Percentiles rank a stretch among this genome's conserved stretches.
Evolutionary conservation across 2,797 vertebrate genomes (phyloP).

Genomic region (Alauda arvensis): DNA sequence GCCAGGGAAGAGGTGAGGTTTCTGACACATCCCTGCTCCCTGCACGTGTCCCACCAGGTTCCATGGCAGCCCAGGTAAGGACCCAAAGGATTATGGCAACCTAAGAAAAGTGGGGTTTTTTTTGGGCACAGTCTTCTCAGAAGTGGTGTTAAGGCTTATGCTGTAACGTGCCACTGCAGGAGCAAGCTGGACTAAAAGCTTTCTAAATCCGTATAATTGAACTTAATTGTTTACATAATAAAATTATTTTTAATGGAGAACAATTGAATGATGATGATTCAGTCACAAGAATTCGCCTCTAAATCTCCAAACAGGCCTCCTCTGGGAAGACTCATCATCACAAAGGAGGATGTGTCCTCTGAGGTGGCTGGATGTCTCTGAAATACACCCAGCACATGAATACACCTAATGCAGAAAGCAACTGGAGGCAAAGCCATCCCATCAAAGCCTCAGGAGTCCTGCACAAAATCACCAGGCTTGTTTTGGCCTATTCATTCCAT

Average conservation of each 20-base stretch:
- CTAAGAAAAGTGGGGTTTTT: neutral
- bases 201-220: conserved; percentile 62
- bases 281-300: conserved; percentile 36
- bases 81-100: neutral
- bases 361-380: neutral
- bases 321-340: conserved; percentile 13
- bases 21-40: neutral
- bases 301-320: conserved; percentile 30
- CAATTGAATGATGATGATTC: conserved; percentile 45
- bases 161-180: conserved; percentile 45
- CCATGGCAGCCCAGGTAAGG: neutral
- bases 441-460: neutral
- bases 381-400: neutral
- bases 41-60: neutral
- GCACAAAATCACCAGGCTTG: neutral
- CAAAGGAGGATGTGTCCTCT: neutral
- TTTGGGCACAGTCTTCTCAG: conserved; percentile 3
- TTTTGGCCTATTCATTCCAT: neutral
- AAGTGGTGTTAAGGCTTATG: conserved; percentile 6
- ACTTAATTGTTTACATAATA: conserved; percentile 62
- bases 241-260: conserved; percentile 50
- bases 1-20: neutral
- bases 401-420: neutral
- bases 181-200: conserved; percentile 53
- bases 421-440: neutral